A percentile compares a stretch with the other conserved stretches of the same genome.
Conservation (phyloP, 2,888 invertebrate species). For the Helobdella robusta region DNA sequence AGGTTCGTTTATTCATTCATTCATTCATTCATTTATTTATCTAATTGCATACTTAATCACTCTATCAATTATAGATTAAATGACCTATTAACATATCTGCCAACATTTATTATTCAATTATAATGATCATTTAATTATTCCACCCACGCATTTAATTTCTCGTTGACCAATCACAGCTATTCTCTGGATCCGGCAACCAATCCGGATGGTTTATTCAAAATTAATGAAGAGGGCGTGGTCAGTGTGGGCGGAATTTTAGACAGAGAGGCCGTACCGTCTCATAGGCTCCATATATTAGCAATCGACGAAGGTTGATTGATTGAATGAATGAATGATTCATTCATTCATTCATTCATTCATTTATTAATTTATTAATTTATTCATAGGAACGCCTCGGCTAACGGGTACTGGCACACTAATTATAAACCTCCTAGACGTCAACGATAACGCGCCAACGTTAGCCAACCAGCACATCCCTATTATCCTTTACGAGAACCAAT, state of each 20-base stretch:
- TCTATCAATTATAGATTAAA: background rate
- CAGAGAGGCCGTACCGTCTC: slow-evolving; percentile 31
- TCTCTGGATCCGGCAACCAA: slow-evolving; percentile 40
- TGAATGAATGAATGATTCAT: background rate
- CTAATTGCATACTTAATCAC: background rate
- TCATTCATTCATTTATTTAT: slow-evolving; percentile 7
- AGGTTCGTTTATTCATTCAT: slow-evolving; percentile 25
- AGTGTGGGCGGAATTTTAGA: slow-evolving; percentile 31
- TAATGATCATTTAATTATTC: background rate
- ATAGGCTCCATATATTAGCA: slow-evolving; percentile 35
- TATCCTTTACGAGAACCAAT: slow-evolving; percentile 36
- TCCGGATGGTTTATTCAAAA: slow-evolving; percentile 38
- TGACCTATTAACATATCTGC: background rate
- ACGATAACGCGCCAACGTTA: slow-evolving; percentile 93
- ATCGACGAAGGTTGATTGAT: slow-evolving; percentile 34
- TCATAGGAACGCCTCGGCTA: slow-evolving; percentile 36
- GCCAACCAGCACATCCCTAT: slow-evolving; percentile 52
- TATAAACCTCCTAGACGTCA: slow-evolving; percentile 83
- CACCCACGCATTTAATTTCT: too few relatives aligned
- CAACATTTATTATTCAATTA: background rate
- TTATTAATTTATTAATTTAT: background rate
- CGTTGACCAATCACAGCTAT: background rate
- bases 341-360: background rate
- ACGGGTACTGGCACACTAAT: slow-evolving; percentile 82
- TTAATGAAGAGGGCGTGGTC: slow-evolving; percentile 35